phyloP scores from a whole-genome alignment of 1,140 invertebrate species.

The Pogonomyrmex californicus region DNA sequence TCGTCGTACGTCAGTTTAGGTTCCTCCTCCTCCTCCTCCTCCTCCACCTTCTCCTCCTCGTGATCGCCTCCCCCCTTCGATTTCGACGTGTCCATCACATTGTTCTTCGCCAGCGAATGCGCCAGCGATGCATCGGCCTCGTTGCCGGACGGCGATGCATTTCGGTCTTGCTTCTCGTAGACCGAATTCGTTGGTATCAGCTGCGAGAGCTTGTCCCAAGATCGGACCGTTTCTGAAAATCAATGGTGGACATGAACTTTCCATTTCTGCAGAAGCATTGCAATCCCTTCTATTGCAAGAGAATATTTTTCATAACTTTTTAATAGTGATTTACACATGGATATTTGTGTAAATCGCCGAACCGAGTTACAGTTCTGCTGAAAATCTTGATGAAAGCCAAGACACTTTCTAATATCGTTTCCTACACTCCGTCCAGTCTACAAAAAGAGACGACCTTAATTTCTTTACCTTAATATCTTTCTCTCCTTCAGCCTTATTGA shows the following conservation, averaged over 20 bases:
- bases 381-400: constrained; percentile 48
- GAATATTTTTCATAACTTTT: neutral
- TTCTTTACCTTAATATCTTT: constrained; percentile 8
- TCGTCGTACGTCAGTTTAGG: constrained; percentile 56
- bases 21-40: constrained; percentile 60
- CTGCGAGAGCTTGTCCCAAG: constrained; percentile 77
- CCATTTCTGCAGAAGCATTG: neutral
- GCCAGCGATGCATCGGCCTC: constrained; percentile 64
- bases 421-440: neutral
- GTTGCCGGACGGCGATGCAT: constrained; percentile 42
- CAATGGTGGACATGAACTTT: neutral
- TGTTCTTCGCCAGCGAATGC: constrained; percentile 66
- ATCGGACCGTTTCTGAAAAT: constrained; percentile 50
- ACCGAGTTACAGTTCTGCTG: neutral
- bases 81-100: constrained; percentile 67
- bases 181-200: constrained; percentile 81
- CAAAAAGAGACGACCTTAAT: constrained; percentile 7
- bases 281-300: neutral
- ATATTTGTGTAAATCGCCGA: neutral
- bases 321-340: neutral
- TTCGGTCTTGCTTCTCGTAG: constrained; percentile 75
- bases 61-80: constrained; percentile 44
- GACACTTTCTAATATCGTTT: constrained; percentile 63
- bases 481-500: neutral
- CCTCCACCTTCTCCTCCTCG: constrained; percentile 38